Percentiles rank a stretch among this genome's conserved stretches.
Conservation (phyloP, 2,113 vertebrate genomes). For the human (Homo sapiens) region DNA sequence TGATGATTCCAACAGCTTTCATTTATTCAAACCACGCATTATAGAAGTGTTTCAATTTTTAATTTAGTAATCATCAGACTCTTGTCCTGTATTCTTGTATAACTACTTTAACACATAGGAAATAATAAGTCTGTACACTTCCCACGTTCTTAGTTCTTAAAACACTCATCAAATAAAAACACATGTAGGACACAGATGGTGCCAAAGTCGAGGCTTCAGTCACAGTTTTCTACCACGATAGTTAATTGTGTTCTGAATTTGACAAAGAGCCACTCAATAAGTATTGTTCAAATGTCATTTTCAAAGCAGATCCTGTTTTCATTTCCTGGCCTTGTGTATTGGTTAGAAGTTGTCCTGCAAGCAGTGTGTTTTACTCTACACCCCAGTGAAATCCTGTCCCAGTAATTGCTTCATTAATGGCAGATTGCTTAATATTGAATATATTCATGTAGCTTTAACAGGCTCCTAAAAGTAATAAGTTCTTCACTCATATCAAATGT, state of each 20-base stretch:
- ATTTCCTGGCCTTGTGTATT: background rate
- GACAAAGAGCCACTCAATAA: background rate
- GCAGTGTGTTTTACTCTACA: background rate
- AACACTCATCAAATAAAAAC: background rate
- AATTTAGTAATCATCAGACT: background rate
- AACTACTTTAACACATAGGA: background rate
- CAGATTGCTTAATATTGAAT: constrained; percentile 38
- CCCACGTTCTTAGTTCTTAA: background rate
- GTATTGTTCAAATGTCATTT: background rate
- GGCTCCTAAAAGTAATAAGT: background rate
- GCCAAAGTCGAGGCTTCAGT: background rate
- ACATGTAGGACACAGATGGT: background rate
- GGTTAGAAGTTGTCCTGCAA: background rate
- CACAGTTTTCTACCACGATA: background rate
- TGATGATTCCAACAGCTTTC: background rate
- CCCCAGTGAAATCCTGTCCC: background rate
- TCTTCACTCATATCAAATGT: constrained; percentile 36
- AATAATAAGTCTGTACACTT: background rate
- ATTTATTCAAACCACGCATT: background rate
- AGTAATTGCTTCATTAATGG: constrained; percentile 57
- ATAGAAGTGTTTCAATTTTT: background rate
- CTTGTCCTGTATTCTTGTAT: background rate
- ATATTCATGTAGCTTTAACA: constrained; percentile 38
- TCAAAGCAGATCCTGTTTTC: background rate
- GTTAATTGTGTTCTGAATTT: background rate